These are phyloP conservation scores for Porites lutea DNA, from an alignment of 64 coral and sea anemone species.

Conservation along the genomic window DNA sequence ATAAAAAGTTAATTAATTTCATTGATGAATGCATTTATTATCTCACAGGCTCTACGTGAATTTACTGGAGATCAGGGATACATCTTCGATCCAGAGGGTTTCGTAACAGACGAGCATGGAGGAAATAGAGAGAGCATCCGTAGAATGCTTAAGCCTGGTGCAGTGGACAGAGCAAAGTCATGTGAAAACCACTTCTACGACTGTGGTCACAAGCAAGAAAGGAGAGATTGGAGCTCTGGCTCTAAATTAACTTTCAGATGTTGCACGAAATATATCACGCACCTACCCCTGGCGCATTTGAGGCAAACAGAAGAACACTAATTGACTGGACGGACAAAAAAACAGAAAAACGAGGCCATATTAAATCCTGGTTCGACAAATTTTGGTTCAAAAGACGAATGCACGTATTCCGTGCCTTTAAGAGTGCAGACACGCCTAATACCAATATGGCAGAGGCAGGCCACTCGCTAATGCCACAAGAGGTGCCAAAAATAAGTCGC, in stretches of 20 bases:
- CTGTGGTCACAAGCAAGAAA: conserved; percentile 60
- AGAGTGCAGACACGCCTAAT: not conserved
- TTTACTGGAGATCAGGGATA: conserved; percentile 55
- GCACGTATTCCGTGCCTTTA: conserved; percentile 59
- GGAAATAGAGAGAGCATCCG: conserved; percentile 61
- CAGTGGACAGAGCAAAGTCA: conserved; percentile 52
- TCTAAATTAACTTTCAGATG: conserved; percentile 53
- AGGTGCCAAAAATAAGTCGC: conserved; percentile 57
- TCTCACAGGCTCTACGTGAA: conserved; percentile 40
- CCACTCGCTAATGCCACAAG: conserved; percentile 51
- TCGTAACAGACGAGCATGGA: conserved; percentile 63
- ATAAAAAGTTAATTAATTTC: not conserved
- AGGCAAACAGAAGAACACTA: conserved; percentile 51
- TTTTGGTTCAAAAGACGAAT: conserved; percentile 63
- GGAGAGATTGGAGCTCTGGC: conserved; percentile 57
- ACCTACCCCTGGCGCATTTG: conserved; percentile 70
- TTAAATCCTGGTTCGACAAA: conserved; percentile 66
- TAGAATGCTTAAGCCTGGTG: conserved; percentile 54
- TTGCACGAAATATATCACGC: conserved; percentile 57
- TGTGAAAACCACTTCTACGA: conserved; percentile 77
- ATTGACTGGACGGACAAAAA: conserved; percentile 55
- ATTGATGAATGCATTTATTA: not conserved
- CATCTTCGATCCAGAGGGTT: conserved; percentile 53
- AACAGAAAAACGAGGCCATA: conserved; percentile 48
- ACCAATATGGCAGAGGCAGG: conserved; percentile 68